Percentiles rank a stretch among this genome's conserved stretches.
Evolutionary conservation across 2,113 vertebrate species (phyloP).

Genomic region (Malurus cyaneus): DNA sequence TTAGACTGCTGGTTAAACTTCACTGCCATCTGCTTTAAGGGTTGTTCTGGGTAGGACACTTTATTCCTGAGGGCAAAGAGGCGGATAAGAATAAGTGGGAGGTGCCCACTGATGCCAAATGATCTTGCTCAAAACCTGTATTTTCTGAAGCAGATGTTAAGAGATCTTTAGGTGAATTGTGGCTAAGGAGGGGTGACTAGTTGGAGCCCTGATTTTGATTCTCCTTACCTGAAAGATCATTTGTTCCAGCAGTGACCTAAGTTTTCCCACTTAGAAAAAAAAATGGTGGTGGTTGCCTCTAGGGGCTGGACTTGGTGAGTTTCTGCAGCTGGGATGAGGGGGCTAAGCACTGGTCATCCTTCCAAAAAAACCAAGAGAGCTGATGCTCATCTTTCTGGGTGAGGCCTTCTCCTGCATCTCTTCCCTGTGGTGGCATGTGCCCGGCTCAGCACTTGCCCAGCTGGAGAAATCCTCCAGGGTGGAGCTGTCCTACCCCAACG

Average conservation of each 20-base stretch:
- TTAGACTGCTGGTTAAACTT: background rate
- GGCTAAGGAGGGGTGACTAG: background rate
- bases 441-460: background rate
- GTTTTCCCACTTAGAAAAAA: background rate
- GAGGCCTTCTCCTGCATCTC: background rate
- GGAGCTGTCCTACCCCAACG: background rate
- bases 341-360: background rate
- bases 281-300: background rate
- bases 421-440: background rate
- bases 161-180: background rate
- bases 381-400: background rate
- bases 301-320: background rate
- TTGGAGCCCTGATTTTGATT: background rate
- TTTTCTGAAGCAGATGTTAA: background rate
- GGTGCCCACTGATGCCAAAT: background rate
- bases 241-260: background rate
- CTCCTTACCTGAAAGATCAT: background rate
- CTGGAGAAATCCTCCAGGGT: background rate
- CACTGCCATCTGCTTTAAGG: background rate
- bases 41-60: background rate
- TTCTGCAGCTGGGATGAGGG: background rate
- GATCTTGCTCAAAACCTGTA: background rate
- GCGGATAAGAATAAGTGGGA: background rate
- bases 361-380: background rate
- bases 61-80: background rate